Conservation (phyloP, 2,113 vertebrate species). For the Pipa parva region DNA sequence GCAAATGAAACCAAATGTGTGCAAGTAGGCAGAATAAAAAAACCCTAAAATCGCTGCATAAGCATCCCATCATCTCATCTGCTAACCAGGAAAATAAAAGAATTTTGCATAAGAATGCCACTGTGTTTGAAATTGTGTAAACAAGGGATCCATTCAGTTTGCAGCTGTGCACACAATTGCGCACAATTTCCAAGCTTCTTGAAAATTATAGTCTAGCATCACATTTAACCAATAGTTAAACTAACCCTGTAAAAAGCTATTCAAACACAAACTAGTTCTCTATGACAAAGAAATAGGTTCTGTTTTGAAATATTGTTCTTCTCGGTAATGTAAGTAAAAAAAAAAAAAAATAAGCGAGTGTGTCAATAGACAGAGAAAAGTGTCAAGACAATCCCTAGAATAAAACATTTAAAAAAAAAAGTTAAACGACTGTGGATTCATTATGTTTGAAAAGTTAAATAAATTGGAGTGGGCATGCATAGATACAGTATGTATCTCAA, state of each 20-base stretch:
- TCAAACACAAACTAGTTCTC: neutral
- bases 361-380: too few species aligned
- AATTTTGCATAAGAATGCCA: conserved; percentile 26
- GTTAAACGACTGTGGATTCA: too few species aligned
- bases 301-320: too few species aligned
- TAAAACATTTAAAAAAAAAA: too few species aligned
- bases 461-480: too few species aligned
- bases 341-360: too few species aligned
- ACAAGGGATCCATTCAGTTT: conserved; percentile 29
- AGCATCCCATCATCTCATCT: conserved; percentile 16
- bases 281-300: too few species aligned
- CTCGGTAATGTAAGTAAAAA: too few species aligned
- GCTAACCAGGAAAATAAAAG: conserved; percentile 12
- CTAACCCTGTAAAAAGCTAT: neutral
- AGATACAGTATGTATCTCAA: too few species aligned
- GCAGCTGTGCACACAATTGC: conserved; percentile 32
- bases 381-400: too few species aligned
- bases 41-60: neutral
- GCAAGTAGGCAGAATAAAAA: conserved; percentile 29
- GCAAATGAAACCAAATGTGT: conserved; percentile 27
- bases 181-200: neutral
- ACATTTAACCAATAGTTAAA: conserved; percentile 14
- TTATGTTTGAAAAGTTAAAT: too few species aligned
- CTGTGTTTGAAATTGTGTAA: conserved; percentile 5
- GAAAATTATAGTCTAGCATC: conserved; percentile 16